Evolutionary conservation across 2,888 invertebrate genomes (phyloP).

Genomic region (Cremastobaeus sp.): DNA sequence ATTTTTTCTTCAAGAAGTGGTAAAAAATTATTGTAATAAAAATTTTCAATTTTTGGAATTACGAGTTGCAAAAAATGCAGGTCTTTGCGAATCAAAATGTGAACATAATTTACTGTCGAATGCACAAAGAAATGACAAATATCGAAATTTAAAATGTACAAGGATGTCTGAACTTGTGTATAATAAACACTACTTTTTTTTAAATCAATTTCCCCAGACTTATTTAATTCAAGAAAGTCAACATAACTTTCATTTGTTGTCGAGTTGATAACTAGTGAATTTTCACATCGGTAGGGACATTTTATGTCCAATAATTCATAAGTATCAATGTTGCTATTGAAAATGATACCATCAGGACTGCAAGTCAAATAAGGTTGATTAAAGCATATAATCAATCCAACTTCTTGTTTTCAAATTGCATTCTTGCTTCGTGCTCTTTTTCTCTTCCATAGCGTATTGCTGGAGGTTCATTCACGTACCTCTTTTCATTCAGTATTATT

Average conservation of each 20-base stretch:
- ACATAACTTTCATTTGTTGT: not conserved
- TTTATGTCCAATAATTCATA: constrained; percentile 49
- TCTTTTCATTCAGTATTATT: no score
- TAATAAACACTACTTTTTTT: constrained; percentile 27
- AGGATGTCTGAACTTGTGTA: constrained; percentile 20
- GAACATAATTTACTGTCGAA: not conserved
- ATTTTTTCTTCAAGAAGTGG: no score
- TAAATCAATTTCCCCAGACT: not conserved
- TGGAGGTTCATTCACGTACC: no score
- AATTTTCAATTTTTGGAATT: no score
- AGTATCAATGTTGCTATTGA: constrained; percentile 15
- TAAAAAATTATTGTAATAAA: no score
- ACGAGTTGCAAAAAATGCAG: no score
- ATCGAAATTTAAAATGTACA: constrained; percentile 4
- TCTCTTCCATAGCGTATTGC: no score
- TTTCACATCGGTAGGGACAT: constrained; percentile 43
- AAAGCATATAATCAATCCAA: constrained; percentile 16
- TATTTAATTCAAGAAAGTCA: not conserved
- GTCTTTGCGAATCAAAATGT: not conserved
- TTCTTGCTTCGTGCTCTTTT: no score
- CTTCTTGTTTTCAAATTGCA: constrained; percentile 12
- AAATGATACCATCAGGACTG: constrained; percentile 38
- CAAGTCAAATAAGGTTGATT: constrained; percentile 24
- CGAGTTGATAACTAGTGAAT: constrained; percentile 36
- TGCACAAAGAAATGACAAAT: constrained; percentile 13